A percentile compares a stretch with the other conserved stretches of the same genome.
phyloP scores from a whole-genome alignment of 2,113 vertebrate species.

The Poeciliopsis retropinna region DNA sequence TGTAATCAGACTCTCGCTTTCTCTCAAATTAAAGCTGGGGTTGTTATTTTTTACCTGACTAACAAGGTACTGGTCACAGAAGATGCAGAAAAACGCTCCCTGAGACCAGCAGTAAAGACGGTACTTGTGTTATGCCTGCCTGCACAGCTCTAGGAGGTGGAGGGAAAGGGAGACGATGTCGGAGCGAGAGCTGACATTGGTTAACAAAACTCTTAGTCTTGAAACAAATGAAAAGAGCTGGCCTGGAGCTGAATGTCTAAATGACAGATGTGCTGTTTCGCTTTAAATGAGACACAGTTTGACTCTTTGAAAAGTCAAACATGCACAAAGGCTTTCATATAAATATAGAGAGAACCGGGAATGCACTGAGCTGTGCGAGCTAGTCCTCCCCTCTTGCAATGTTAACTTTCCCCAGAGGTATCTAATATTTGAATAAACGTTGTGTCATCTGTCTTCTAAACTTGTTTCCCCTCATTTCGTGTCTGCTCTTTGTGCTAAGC shows the following conservation, averaged over 20 bases:
- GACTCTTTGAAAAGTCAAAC: constrained; percentile 40
- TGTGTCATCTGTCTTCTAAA: constrained; percentile 5
- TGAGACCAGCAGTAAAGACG: constrained; percentile 48
- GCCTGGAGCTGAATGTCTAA: constrained; percentile 36
- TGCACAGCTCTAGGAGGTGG: constrained; percentile 32
- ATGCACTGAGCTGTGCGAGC: constrained; percentile 11
- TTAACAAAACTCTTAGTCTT: constrained; percentile 52
- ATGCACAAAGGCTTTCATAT: constrained; percentile 29
- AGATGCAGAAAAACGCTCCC: constrained; percentile 42
- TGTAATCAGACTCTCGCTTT: constrained; percentile 34
- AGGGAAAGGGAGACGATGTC: constrained; percentile 7
- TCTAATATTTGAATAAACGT: constrained; percentile 13
- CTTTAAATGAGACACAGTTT: constrained; percentile 31
- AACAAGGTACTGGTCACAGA: constrained; percentile 68
- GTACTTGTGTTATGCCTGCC: constrained; percentile 37
- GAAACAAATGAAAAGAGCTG: constrained; percentile 52
- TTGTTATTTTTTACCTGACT: constrained; percentile 73
- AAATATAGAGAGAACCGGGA: constrained; percentile 12
- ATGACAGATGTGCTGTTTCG: constrained; percentile 25
- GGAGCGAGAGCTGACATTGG: constrained; percentile 16
- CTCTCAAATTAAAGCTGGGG: constrained; percentile 50
- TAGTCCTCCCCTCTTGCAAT: constrained; percentile 5
- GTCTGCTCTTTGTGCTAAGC: background rate
- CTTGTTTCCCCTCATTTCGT: background rate
- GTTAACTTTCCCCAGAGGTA: constrained; percentile 3